Base-by-base conservation (phyloP, 2,797 vertebrate species). In the Pyrrhura leucotis region DNA sequence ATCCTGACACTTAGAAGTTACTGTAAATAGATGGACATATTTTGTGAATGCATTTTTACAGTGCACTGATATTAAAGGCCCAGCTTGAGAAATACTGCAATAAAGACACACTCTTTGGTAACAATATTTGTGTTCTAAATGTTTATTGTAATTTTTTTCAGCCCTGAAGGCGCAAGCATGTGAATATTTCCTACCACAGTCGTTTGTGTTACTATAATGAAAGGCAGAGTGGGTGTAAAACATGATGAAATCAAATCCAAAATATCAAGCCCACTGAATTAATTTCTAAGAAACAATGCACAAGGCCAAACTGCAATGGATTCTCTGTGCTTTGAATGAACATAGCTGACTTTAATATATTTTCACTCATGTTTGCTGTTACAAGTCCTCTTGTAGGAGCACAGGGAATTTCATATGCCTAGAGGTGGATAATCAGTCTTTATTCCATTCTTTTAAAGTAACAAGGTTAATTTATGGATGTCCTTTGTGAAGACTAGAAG, bases 151-250 rank as follows among this genome's bases (percentile, higher is more conserved):
- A 54, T 69, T 65, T 47, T 92, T 95, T 91, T 73, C 50, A 93
- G 58, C 63, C 94, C 65, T 93, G 63, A 91, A 88, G 82, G 66
- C 47, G 63, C 88, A 94, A 92, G 51, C 51, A 53, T 95, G 21
- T 47, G 85, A 85, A 20, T 88, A 86, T 92, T 91, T 96, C 63
- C 82, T 78, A 67, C 54, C 37, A 53, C 42, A 73, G 85, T 84
- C 29, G 59, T 90, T 93, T 94, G 69, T 91, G 66, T 89, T 87
- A 90, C 82, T 69, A 89, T 33, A 92, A 39, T 84, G 86, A 95
- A 91, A 62, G 35, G 40, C 39, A 88, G 90, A 91, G 91, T 94
- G 87, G 87, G 85, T 76, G 79, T 96, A 92, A 88, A 89, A 89
- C 47, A 91, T 63, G 69, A 91, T 85, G 80, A 88, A 94, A 92